Evolutionary conservation across 1,140 invertebrate species (phyloP).

Genomic region (Lucilia cuprina): DNA sequence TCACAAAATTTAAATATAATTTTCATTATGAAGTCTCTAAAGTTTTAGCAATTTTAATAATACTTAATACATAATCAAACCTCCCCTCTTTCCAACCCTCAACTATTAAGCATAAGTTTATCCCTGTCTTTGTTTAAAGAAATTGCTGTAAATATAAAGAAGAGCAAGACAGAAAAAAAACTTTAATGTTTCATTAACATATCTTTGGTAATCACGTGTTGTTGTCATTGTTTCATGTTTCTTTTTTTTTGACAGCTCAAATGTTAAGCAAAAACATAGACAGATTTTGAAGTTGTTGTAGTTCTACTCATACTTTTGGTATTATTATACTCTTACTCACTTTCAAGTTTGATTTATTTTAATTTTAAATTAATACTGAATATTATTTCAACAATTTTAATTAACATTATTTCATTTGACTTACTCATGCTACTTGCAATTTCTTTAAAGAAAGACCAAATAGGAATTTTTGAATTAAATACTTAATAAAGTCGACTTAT

Average conservation of each 20-base stretch:
- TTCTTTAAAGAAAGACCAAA: background rate
- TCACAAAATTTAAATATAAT: background rate
- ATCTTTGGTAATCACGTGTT: background rate
- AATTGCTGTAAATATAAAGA: background rate
- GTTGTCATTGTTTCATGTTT: background rate
- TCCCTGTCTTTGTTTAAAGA: background rate
- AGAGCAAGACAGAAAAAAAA: too few species aligned
- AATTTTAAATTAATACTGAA: background rate
- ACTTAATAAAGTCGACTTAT: too few species aligned
- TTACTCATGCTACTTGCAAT: background rate
- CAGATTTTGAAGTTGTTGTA: background rate
- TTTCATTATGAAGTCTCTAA: background rate
- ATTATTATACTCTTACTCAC: too few species aligned
- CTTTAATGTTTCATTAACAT: background rate
- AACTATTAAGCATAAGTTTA: background rate
- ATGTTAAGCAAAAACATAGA: background rate
- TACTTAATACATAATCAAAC: too few species aligned
- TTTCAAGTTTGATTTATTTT: background rate
- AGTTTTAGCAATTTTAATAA: constrained; percentile 1
- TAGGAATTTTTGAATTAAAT: too few species aligned
- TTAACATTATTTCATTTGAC: background rate
- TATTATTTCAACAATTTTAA: background rate
- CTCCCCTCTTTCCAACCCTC: background rate
- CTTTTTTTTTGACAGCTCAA: background rate
- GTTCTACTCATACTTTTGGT: background rate